Base-by-base conservation (phyloP, 2,888 invertebrate genomes). In the Pammene fasciana region DNA sequence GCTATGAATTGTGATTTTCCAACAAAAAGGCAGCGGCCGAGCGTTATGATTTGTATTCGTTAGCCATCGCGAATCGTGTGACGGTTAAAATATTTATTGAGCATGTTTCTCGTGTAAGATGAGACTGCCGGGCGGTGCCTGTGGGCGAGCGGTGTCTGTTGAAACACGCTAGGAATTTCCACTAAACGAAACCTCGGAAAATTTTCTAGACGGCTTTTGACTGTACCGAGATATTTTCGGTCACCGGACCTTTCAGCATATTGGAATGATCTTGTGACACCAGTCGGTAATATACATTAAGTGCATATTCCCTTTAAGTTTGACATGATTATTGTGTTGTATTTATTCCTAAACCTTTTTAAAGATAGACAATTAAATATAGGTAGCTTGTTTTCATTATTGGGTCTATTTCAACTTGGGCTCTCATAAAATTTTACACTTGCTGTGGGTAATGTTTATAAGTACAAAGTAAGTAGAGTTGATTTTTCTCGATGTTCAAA, bases 111-210 rank as follows among this genome's bases (percentile, higher is more conserved):
- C 80, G 80, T 77, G 77, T 79, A 83, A 80, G 77, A 80, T 79
- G 78, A 82, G 80, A 75, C 81, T 79, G 65, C 78, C 9, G 84
- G 83, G 82, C 84, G 82, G 80, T 77, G 83, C 82, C 85, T 81
- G 80, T 77, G 79, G 81, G 73, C 68, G 70, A 71, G 65, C 62
- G 43, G 67, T 76, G 77, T 74, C 78, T 80, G 77, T 78, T 79
- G 78, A 77, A 82, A 77, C 78, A 78, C 78, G 80, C 67, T 67
- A 80, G 83, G 87, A 85, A 88, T 89, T 88, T 87, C 82, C 81
- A 84, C 86, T 87, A 83, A 82, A 80, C 80, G 75, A 79, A 80
- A 80, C 77, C 76, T 76, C 70, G 75, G 76, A 75, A 76, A 80
- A 84, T 83, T 82, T 84, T 82, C 76, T 72, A 79, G 75, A 75